Conservation (phyloP, 1,140 invertebrate genomes). For the Radopholus similis region DNA sequence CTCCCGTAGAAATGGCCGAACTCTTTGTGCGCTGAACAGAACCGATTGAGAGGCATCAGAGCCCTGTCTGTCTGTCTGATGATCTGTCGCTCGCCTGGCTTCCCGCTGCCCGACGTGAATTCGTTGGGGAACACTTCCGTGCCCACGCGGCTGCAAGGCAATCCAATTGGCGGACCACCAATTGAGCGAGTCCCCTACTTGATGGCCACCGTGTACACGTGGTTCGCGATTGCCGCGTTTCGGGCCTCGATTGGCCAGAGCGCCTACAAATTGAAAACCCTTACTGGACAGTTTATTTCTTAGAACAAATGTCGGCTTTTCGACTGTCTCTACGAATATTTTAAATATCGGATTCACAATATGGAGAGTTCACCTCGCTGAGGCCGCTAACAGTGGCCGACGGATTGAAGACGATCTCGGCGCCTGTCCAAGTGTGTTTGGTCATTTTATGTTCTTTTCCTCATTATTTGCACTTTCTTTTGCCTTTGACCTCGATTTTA, state of each 20-base stretch:
- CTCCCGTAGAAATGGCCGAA: constrained; percentile 94
- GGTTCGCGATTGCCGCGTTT: constrained; percentile 93
- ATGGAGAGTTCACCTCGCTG: too few relatives aligned
- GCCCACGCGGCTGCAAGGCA: constrained; percentile 92
- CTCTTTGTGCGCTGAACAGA: constrained; percentile 73
- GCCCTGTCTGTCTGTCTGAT: not conserved
- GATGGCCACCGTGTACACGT: constrained; percentile 88
- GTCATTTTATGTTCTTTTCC: too few relatives aligned
- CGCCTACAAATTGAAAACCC: too few relatives aligned
- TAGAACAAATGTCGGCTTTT: too few relatives aligned
- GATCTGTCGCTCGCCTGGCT: constrained; percentile 64
- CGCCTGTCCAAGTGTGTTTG: too few relatives aligned
- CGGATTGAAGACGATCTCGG: constrained; percentile 99
- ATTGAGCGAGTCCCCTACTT: constrained; percentile 61
- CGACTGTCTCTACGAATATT: too few relatives aligned
- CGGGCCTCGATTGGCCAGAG: constrained; percentile 91
- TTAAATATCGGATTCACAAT: too few relatives aligned
- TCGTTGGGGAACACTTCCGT: constrained; percentile 80
- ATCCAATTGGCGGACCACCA: constrained; percentile 66
- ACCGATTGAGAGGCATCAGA: not conserved
- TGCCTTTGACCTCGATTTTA: too few relatives aligned
- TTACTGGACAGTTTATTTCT: too few relatives aligned
- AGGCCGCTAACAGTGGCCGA: constrained; percentile 80
- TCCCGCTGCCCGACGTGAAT: constrained; percentile 89
- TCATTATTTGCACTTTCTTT: too few relatives aligned